Evolutionary conservation across 2,797 vertebrate genomes (phyloP).

Genomic region (Avahi laniger): DNA sequence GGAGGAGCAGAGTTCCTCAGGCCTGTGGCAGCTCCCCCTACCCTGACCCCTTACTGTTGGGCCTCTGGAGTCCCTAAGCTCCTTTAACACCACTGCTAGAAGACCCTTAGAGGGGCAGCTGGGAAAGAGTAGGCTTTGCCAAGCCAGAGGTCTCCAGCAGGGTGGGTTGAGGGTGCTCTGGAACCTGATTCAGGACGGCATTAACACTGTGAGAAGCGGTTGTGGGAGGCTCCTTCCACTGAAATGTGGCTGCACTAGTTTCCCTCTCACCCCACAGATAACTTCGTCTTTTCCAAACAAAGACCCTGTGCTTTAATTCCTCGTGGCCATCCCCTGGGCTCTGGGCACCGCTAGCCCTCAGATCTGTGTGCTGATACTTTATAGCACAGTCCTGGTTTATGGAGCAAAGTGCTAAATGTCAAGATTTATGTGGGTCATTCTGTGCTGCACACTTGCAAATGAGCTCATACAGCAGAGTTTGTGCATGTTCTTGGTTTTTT

Average conservation of each 20-base stretch:
- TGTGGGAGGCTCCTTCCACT: neutral
- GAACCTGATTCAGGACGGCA: neutral
- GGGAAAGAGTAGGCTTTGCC: neutral
- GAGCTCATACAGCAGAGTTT: neutral
- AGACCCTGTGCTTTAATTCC: conserved; percentile 42
- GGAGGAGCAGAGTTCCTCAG: neutral
- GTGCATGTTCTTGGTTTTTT: neutral
- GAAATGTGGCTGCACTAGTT: conserved; percentile 54
- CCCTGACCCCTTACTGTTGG: neutral
- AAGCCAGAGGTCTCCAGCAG: neutral
- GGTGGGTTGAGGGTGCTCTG: neutral
- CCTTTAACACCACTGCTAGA: neutral
- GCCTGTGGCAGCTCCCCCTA: neutral
- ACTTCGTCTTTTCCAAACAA: conserved; percentile 57
- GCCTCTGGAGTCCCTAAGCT: neutral
- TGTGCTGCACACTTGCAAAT: neutral
- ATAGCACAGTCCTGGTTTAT: neutral
- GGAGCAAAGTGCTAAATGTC: conserved; percentile 32
- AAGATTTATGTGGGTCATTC: conserved; percentile 47
- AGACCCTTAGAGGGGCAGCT: neutral
- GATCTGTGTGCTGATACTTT: conserved; percentile 53
- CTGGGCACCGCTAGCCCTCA: neutral
- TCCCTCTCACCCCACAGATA: neutral
- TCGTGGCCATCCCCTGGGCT: neutral
- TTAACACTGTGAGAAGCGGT: neutral